These are phyloP conservation scores for Peromyscus polionotus DNA, from an alignment of 2,113 vertebrate species.

Conservation along the genomic window DNA sequence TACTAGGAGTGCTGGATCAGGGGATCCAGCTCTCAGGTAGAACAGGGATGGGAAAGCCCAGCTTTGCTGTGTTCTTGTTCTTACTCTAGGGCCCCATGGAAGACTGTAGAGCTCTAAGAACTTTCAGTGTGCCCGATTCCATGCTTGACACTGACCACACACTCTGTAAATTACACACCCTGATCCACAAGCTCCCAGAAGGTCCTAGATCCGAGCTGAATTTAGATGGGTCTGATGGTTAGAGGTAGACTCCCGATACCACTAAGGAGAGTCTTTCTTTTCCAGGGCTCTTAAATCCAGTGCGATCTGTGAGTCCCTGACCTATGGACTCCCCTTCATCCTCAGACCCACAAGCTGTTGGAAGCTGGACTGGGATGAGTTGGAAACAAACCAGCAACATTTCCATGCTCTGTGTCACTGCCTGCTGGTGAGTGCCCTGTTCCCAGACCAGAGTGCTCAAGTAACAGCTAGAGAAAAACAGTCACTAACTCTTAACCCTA, in stretches of 20 bases:
- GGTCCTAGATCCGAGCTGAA: background rate
- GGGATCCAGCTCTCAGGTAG: background rate
- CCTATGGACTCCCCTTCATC: constrained; percentile 94
- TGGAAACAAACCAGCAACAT: constrained; percentile 94
- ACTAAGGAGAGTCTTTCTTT: constrained; percentile 38
- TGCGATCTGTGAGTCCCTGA: constrained; percentile 94
- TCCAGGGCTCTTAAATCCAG: constrained; percentile 90
- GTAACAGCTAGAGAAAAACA: constrained; percentile 25
- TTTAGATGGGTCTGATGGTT: background rate
- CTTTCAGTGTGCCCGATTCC: background rate
- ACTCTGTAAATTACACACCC: background rate
- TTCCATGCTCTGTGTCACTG: constrained; percentile 95
- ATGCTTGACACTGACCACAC: background rate
- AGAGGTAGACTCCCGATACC: background rate
- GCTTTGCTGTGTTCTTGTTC: constrained; percentile 34
- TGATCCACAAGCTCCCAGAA: background rate
- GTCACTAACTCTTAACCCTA: background rate
- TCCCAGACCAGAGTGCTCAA: background rate
- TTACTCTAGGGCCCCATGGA: background rate
- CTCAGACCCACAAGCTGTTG: constrained; percentile 95
- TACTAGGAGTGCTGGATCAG: constrained; percentile 15
- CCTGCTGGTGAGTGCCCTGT: constrained; percentile 90
- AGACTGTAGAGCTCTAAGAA: constrained; percentile 38
- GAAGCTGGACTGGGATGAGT: constrained; percentile 98
- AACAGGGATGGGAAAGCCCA: background rate